Conservation (phyloP, 2,888 invertebrate species). For the Pherbina coryleti region DNA sequence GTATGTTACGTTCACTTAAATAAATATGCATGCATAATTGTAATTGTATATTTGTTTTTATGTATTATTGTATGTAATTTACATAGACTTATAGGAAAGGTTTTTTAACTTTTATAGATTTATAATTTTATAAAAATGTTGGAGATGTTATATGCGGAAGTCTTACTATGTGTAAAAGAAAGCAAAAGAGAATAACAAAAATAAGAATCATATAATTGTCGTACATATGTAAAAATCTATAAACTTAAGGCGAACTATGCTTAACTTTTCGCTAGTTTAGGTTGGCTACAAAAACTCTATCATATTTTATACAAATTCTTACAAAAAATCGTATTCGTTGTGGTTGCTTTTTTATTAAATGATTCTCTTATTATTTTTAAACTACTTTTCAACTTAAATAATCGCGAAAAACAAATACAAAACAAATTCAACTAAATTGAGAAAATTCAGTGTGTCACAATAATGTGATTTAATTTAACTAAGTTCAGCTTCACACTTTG, state of each 20-base stretch:
- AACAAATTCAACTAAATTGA: conserved; percentile 15
- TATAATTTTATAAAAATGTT: conserved; percentile 9
- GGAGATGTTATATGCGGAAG: conserved; percentile 16
- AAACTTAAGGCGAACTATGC: conserved; percentile 13
- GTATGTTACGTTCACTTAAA: conserved; percentile 19
- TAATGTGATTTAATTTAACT: conserved; percentile 11
- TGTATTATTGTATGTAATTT: conserved; percentile 19
- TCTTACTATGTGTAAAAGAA: neutral
- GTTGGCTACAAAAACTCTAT: neutral
- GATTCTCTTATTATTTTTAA: neutral
- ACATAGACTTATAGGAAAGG: conserved; percentile 10
- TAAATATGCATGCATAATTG: conserved; percentile 20
- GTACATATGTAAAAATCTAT: neutral
- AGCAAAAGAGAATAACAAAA: neutral
- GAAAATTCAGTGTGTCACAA: neutral
- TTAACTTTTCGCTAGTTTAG: neutral
- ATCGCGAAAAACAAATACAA: neutral
- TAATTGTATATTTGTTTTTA: neutral
- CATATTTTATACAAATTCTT: conserved; percentile 9
- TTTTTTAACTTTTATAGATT: too few relatives aligned
- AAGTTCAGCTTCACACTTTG: conserved; percentile 18
- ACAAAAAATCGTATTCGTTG: conserved; percentile 23
- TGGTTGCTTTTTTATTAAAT: neutral
- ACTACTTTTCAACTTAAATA: neutral
- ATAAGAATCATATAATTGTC: neutral